Conservation (phyloP, 1,140 invertebrate species). For the Heliconius hermathena region DNA sequence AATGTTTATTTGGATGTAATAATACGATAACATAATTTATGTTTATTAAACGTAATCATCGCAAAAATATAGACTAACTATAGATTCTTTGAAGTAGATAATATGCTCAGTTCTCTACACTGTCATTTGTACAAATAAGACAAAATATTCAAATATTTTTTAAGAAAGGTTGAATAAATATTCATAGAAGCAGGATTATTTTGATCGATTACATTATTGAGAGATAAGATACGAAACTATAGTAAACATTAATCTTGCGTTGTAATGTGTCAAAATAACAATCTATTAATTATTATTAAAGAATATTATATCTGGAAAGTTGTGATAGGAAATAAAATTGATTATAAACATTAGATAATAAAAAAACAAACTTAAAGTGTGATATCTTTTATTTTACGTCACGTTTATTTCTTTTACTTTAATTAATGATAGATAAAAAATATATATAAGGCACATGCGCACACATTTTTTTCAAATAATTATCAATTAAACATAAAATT, state of each 20-base stretch:
- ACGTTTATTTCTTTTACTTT: background rate
- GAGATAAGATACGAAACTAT: slow-evolving; percentile 2
- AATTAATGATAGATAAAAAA: too few relatives aligned
- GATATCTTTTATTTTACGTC: background rate
- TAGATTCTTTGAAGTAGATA: background rate
- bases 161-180: background rate
- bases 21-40: too few relatives aligned
- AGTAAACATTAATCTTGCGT: background rate
- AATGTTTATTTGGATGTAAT: background rate
- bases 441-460: too few relatives aligned
- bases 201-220: slow-evolving; percentile 5
- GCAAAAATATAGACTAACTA: too few relatives aligned
- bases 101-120: background rate
- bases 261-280: slow-evolving; percentile 11
- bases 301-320: background rate
- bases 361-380: background rate
- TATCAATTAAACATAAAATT: too few relatives aligned
- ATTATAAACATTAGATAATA: slow-evolving; percentile 6
- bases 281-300: slow-evolving; percentile 8
- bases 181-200: slow-evolving; percentile 13
- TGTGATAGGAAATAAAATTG: slow-evolving; percentile 6
- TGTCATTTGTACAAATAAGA: background rate
- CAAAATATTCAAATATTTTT: background rate
- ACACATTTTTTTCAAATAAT: too few relatives aligned
- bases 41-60: too few relatives aligned